phyloP scores from a whole-genome alignment of 1,140 invertebrate genomes.

The Macrobrachium rosenbergii region DNA sequence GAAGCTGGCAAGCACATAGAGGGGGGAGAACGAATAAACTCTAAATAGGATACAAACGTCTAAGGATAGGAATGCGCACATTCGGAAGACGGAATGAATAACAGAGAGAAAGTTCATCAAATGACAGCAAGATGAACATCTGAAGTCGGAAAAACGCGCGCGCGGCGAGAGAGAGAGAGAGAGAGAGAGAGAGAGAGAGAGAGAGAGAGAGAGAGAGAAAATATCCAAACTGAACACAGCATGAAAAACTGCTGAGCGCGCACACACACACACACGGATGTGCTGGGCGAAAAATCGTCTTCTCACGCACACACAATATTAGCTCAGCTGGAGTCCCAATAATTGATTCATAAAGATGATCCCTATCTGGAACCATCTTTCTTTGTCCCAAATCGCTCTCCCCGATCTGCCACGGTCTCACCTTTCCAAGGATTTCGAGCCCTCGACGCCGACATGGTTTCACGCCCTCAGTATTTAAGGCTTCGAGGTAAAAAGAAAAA shows the following conservation, averaged over 20 bases:
- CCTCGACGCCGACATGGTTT: neutral
- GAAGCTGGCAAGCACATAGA: neutral
- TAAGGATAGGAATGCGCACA: neutral
- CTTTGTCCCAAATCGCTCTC: slow-evolving; percentile 4
- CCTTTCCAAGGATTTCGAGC: too few species aligned
- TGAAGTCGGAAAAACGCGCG: neutral
- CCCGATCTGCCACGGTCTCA: too few species aligned
- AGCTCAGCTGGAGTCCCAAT: slow-evolving; percentile 44
- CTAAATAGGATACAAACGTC: neutral
- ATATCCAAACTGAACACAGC: neutral
- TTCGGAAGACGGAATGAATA: neutral
- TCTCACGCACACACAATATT: slow-evolving; percentile 30
- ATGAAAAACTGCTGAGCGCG: too few species aligned
- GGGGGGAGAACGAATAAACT: neutral
- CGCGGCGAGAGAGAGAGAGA: neutral
- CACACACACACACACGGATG: neutral
- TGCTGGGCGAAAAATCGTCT: neutral
- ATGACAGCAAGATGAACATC: neutral
- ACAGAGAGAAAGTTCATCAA: neutral
- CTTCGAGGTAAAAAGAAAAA: too few species aligned
- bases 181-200: slow-evolving; percentile 20
- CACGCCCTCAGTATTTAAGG: too few species aligned
- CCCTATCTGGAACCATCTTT: slow-evolving; percentile 27
- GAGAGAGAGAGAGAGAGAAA: neutral
- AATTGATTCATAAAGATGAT: slow-evolving; percentile 55